A percentile compares a stretch with the other conserved stretches of the same genome.
phyloP scores from a whole-genome alignment of 2,113 vertebrate species.

The Antigone vipio region DNA sequence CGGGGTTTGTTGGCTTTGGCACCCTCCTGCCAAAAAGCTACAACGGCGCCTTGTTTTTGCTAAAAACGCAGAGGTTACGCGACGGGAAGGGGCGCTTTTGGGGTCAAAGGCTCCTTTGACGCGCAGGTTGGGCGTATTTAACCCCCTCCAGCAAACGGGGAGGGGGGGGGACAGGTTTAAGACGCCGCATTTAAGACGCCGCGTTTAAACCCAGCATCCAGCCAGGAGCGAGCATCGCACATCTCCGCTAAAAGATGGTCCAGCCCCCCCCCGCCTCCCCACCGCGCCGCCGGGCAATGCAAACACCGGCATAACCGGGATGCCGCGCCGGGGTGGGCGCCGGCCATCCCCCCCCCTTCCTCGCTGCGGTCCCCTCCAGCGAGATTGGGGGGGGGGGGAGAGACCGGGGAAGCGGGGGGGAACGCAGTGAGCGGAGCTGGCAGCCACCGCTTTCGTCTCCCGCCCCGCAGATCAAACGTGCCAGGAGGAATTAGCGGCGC shows the following conservation, averaged over 20 bases:
- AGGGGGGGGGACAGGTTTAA: no score
- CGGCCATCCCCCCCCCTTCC: neutral
- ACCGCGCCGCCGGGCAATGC: neutral
- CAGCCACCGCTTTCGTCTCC: constrained; percentile 52
- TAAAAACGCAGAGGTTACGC: neutral
- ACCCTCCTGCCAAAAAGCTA: constrained; percentile 3
- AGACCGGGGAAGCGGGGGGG: neutral
- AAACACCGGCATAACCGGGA: neutral
- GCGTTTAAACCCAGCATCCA: neutral
- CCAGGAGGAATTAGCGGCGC: constrained; percentile 52
- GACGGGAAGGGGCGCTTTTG: neutral
- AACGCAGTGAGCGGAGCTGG: constrained; percentile 7
- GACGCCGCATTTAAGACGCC: no score
- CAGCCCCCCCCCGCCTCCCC: neutral
- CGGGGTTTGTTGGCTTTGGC: constrained; percentile 63
- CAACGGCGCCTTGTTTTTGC: constrained; percentile 46
- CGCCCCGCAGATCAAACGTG: constrained; percentile 42
- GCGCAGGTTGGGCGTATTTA: neutral
- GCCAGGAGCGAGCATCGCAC: neutral
- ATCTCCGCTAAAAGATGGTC: accelerated
- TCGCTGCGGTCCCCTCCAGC: neutral
- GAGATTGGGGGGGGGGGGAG: neutral
- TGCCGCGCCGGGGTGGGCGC: neutral
- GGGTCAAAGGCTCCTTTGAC: constrained; percentile 40
- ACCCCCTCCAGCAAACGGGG: neutral